These are phyloP conservation scores for Epinotia ramella DNA, from an alignment of 2,888 invertebrate genomes.

Conservation along the genomic window DNA sequence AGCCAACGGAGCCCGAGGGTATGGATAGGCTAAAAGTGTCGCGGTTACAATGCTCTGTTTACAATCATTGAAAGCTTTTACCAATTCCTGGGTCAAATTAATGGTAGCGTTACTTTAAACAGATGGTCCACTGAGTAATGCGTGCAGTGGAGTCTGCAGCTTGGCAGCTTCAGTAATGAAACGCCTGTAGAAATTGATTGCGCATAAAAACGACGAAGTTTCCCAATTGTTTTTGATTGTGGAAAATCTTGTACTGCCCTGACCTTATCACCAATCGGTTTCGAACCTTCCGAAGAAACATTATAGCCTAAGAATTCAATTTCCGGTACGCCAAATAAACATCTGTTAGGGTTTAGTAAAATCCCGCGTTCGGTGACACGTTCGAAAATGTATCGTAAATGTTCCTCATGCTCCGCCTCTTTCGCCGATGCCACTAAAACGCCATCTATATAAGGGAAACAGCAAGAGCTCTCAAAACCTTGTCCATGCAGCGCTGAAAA, in stretches of 20 bases:
- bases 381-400: too few species aligned
- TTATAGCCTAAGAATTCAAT: neutral
- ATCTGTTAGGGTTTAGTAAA: too few species aligned
- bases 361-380: too few species aligned
- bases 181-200: neutral
- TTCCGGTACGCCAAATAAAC: too few species aligned
- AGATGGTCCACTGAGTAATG: too few species aligned
- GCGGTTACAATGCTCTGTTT: constrained; percentile 4
- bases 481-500: too few species aligned
- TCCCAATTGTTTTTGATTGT: neutral
- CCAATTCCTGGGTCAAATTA: neutral
- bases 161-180: neutral
- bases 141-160: neutral
- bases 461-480: too few species aligned
- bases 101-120: neutral
- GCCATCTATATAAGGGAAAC: too few species aligned
- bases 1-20: neutral
- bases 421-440: too few species aligned
- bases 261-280: neutral
- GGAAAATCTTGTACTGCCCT: neutral
- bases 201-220: neutral
- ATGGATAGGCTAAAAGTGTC: neutral
- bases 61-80: neutral
- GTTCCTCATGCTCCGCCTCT: too few species aligned
- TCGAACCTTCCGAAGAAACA: neutral